Conservation (phyloP, 1,140 invertebrate species). For the Achroia grisella region DNA sequence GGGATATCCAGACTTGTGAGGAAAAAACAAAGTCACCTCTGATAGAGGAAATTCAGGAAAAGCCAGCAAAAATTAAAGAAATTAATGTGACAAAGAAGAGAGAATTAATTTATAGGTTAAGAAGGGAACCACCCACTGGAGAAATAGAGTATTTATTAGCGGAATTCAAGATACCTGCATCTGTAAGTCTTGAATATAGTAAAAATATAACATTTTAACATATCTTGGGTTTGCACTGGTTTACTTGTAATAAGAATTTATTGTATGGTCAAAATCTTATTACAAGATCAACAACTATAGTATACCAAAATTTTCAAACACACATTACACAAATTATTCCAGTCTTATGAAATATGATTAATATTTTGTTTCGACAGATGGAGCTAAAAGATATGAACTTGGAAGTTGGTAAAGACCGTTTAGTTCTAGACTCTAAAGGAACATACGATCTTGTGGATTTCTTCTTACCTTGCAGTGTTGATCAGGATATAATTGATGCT, state of each 20-base stretch:
- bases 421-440: constrained; percentile 50
- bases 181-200: too few species aligned
- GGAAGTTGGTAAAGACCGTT: constrained; percentile 55
- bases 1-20: constrained; percentile 71
- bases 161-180: constrained; percentile 75
- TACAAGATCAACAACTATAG: too few species aligned
- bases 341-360: too few species aligned
- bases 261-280: too few species aligned
- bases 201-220: too few species aligned
- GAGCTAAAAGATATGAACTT: constrained; percentile 52
- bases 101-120: constrained; percentile 63
- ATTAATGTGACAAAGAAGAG: constrained; percentile 27
- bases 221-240: too few species aligned
- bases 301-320: too few species aligned
- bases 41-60: constrained; percentile 73
- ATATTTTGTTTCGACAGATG: constrained; percentile 27
- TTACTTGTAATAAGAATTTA: too few species aligned
- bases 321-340: too few species aligned
- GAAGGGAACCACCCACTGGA: constrained; percentile 59
- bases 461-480: constrained; percentile 56
- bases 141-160: constrained; percentile 68
- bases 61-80: constrained; percentile 26
- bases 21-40: constrained; percentile 54
- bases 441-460: constrained; percentile 47
- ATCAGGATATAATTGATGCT: constrained; percentile 53